Conservation (phyloP, 2,888 invertebrate species). For the Coremacera marginata region DNA sequence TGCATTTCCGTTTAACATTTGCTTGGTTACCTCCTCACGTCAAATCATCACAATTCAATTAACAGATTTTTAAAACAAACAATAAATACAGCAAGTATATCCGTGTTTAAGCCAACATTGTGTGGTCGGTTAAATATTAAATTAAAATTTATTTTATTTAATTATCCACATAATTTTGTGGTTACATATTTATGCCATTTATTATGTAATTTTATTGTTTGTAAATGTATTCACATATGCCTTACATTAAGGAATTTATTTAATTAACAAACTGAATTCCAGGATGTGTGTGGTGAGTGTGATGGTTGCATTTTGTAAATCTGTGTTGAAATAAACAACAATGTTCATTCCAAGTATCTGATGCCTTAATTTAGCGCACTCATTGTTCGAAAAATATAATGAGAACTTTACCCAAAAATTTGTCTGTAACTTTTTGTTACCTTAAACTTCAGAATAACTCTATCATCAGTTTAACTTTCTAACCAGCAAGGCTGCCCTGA, state of each 20-base stretch:
- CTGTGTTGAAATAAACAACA: no score
- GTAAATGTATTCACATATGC: neutral
- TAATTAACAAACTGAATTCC: neutral
- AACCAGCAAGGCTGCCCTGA: no score
- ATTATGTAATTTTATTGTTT: neutral
- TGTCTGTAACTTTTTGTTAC: no score
- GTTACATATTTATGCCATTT: neutral
- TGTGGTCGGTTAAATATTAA: neutral
- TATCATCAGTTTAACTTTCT: no score
- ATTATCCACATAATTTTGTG: conserved; percentile 16
- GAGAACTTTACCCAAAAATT: no score
- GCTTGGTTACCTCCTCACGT: neutral
- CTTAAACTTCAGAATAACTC: no score
- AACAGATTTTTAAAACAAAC: neutral
- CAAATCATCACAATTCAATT: conserved; percentile 13
- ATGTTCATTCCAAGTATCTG: no score
- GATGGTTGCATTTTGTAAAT: no score
- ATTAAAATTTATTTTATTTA: conserved; percentile 14
- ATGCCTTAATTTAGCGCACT: no score
- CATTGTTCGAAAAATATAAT: no score
- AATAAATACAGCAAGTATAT: no score
- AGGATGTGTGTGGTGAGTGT: no score
- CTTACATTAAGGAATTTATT: neutral
- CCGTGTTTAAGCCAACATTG: neutral
- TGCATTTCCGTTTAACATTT: conserved; percentile 8